phyloP scores from a whole-genome alignment of 2,797 vertebrate genomes.

The Tolypeutes matacus region DNA sequence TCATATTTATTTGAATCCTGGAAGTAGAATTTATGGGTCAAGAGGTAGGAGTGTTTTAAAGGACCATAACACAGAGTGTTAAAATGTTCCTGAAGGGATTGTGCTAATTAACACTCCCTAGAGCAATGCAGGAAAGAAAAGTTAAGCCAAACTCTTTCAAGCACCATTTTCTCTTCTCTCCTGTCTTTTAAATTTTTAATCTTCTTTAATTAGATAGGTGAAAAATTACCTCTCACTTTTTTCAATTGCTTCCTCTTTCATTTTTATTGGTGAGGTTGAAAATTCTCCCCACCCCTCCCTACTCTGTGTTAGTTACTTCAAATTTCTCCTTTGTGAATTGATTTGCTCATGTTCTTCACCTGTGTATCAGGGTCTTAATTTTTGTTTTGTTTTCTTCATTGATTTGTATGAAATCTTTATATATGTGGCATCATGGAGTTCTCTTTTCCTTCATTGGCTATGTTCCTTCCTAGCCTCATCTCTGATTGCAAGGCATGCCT shows the following conservation, averaged over 20 bases:
- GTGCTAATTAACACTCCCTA: conserved; percentile 69
- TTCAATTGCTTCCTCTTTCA: background rate
- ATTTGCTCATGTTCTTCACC: background rate
- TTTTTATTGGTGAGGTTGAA: conserved; percentile 56
- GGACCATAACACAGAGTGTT: conserved; percentile 9
- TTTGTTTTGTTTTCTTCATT: conserved; percentile 1
- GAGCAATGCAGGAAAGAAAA: conserved; percentile 65
- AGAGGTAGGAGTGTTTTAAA: conserved; percentile 57
- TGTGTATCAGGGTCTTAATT: background rate
- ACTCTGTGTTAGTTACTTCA: background rate
- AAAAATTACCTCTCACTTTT: conserved; percentile 42
- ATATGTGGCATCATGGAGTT: background rate
- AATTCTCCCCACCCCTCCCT: rapidly evolving
- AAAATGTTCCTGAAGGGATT: conserved; percentile 62
- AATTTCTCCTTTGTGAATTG: background rate
- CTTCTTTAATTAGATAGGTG: conserved; percentile 66
- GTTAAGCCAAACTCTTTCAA: conserved; percentile 70
- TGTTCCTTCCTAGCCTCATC: background rate
- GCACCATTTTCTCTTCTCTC: conserved; percentile 65
- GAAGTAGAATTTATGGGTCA: conserved; percentile 58
- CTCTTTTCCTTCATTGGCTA: background rate
- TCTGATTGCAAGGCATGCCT: background rate
- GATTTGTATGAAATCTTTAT: background rate
- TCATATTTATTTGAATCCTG: conserved; percentile 48
- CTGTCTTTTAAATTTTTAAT: conserved; percentile 74